Evolutionary conservation across 2,888 invertebrate genomes (phyloP).

Genomic region (Morinoia aosen): DNA sequence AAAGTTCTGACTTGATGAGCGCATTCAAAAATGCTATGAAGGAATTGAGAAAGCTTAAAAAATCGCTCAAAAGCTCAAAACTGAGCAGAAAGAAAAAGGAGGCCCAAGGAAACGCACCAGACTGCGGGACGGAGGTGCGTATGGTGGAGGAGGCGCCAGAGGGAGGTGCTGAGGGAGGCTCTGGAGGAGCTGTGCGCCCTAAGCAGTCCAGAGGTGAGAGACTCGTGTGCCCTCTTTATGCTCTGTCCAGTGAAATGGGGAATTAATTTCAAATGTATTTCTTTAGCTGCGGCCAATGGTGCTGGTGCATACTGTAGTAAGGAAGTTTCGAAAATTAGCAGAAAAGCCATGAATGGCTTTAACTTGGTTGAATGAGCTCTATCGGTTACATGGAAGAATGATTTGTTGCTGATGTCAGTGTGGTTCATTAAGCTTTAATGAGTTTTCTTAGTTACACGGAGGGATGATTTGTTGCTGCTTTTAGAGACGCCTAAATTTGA

Average conservation of each 20-base stretch:
- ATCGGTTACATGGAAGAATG: too few relatives aligned
- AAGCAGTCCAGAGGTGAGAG: background rate
- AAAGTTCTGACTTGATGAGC: background rate
- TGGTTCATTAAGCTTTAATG: too few relatives aligned
- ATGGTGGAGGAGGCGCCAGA: background rate
- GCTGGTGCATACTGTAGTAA: too few relatives aligned
- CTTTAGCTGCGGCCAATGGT: too few relatives aligned
- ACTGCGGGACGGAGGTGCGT: background rate
- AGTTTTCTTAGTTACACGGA: too few relatives aligned
- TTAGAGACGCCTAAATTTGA: too few relatives aligned
- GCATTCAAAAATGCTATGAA: conserved; percentile 24
- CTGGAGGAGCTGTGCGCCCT: background rate
- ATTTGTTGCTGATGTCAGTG: too few relatives aligned
- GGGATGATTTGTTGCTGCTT: too few relatives aligned
- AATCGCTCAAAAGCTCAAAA: background rate
- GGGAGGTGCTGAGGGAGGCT: background rate
- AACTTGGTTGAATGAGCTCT: too few relatives aligned
- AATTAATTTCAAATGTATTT: background rate
- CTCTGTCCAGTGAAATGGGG: background rate
- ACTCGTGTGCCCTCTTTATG: background rate
- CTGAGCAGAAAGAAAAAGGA: background rate
- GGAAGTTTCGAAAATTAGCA: too few relatives aligned
- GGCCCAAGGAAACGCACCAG: background rate
- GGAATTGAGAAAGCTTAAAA: conserved; percentile 4
- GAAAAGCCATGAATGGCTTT: too few relatives aligned